Conservation (phyloP, 2,888 invertebrate genomes). For the Strigamia transsilvanica region DNA sequence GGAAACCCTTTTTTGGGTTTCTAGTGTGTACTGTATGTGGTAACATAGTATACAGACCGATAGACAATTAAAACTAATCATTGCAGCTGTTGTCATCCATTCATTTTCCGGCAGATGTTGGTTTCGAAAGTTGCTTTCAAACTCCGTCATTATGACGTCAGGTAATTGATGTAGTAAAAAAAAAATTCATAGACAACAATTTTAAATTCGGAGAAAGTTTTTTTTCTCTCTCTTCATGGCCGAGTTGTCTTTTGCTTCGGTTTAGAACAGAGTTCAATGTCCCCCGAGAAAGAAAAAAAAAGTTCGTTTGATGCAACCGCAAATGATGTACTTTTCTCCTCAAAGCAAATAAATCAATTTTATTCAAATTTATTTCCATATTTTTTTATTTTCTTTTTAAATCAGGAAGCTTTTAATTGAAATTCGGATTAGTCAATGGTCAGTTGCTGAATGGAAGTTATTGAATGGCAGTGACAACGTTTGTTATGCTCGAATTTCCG, state of each 20-base stretch:
- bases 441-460: background rate
- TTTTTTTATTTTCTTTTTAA: too few species aligned
- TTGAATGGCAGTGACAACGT: background rate
- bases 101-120: slow-evolving; percentile 39
- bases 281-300: background rate
- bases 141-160: slow-evolving; percentile 49
- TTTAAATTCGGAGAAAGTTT: slow-evolving; percentile 9
- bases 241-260: slow-evolving; percentile 23
- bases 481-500: background rate
- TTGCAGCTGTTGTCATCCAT: slow-evolving; percentile 48
- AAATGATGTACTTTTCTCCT: too few species aligned
- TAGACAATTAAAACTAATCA: slow-evolving; percentile 39
- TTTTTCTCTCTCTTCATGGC: background rate
- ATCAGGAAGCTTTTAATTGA: background rate
- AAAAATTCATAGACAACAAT: background rate
- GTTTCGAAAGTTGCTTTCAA: slow-evolving; percentile 14
- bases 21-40: slow-evolving; percentile 13
- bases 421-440: background rate
- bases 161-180: slow-evolving; percentile 14
- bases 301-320: background rate
- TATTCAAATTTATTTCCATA: too few species aligned
- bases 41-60: slow-evolving; percentile 21
- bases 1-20: slow-evolving; percentile 42
- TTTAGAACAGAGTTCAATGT: slow-evolving; percentile 13
- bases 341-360: background rate